Evolutionary conservation across 1,140 invertebrate species (phyloP).

Genomic region (Drosophila lini): DNA sequence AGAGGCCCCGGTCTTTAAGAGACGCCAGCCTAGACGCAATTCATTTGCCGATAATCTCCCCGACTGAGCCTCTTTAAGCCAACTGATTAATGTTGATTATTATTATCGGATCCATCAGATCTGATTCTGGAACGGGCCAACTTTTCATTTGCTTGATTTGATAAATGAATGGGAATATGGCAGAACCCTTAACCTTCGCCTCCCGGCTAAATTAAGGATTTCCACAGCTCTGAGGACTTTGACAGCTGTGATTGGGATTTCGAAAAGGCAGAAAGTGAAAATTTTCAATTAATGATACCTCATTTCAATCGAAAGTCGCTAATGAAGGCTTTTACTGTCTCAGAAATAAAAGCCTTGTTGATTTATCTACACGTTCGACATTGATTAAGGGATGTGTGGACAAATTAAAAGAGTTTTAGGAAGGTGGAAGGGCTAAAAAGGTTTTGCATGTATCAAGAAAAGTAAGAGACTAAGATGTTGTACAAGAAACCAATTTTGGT

Average conservation of each 20-base stretch:
- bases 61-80: conserved; percentile 47
- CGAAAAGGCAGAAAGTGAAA: not conserved
- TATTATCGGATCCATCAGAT: conserved; percentile 33
- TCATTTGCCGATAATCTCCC: conserved; percentile 70
- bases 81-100: conserved; percentile 81
- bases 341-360: not conserved
- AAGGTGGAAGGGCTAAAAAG: not conserved
- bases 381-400: not conserved
- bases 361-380: not conserved
- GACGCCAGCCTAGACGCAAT: conserved; percentile 46
- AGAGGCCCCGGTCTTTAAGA: conserved; percentile 22
- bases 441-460: not conserved
- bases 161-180: conserved; percentile 72
- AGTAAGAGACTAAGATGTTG: not conserved
- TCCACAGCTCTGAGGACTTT: conserved; percentile 31
- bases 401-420: not conserved
- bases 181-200: conserved; percentile 15
- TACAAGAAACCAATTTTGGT: not conserved
- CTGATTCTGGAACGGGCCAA: conserved; percentile 14
- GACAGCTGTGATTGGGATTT: conserved; percentile 8
- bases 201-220: conserved; percentile 23
- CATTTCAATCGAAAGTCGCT: not conserved
- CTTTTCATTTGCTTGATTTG: conserved; percentile 65
- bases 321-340: not conserved
- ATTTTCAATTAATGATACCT: conserved; percentile 45